phyloP scores from a whole-genome alignment of 2,888 invertebrate species.

The Xestia sexstrigata region DNA sequence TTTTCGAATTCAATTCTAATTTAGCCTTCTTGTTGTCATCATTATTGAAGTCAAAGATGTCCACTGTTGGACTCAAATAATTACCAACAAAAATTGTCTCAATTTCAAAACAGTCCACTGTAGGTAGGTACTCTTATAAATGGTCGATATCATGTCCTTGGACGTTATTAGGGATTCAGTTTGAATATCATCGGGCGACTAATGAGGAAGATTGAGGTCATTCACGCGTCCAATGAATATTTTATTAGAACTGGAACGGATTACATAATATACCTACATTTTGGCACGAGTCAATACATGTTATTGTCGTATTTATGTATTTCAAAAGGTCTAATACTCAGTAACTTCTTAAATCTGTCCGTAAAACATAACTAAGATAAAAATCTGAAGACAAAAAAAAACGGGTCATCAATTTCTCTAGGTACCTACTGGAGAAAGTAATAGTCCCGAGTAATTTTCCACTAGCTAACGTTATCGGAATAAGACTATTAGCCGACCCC shows the following conservation, averaged over 20 bases:
- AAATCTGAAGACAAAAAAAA: background rate
- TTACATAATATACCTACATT: constrained; percentile 5
- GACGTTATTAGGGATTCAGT: constrained; percentile 1
- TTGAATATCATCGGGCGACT: constrained; percentile 36
- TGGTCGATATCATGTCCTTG: background rate
- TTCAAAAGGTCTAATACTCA: background rate
- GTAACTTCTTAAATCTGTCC: background rate
- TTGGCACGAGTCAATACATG: background rate
- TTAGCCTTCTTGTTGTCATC: too few species aligned
- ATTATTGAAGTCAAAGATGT: too few species aligned
- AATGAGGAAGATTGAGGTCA: constrained; percentile 6
- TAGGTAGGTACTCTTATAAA: background rate
- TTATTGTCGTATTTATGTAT: background rate
- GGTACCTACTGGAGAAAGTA: too few species aligned
- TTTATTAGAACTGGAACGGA: constrained; percentile 11
- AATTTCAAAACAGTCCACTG: background rate
- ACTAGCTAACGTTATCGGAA: too few species aligned
- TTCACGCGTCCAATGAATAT: constrained; percentile 27
- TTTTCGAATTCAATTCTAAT: too few species aligned
- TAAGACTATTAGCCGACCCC: too few species aligned
- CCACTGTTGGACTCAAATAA: too few species aligned
- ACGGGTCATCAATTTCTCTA: too few species aligned
- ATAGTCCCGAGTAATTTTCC: too few species aligned
- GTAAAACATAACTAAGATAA: background rate
- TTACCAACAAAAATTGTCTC: background rate